These are phyloP conservation scores for Dascyllus trimaculatus DNA, from an alignment of 2,113 vertebrate genomes.

Conservation along the genomic window DNA sequence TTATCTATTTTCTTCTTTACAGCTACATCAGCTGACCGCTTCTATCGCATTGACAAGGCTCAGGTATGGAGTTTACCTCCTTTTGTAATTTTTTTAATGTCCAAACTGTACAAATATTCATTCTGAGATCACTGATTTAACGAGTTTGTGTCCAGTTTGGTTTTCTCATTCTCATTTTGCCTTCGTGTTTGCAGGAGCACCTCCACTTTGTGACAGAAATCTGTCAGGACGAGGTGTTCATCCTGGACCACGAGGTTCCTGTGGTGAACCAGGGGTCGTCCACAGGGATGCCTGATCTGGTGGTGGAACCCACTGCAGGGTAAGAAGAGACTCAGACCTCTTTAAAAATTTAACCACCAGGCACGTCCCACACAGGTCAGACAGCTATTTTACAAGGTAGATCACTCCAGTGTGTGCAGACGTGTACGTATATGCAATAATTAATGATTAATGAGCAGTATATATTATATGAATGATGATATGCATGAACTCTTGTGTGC, in stretches of 20 bases:
- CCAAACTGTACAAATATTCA: too few relatives aligned
- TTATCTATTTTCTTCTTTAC: slow-evolving; percentile 43
- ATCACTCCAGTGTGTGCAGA: neutral
- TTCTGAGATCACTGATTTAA: neutral
- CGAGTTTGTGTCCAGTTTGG: neutral
- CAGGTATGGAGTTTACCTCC: slow-evolving; percentile 73
- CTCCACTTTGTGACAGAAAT: slow-evolving; percentile 99
- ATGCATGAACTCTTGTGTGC: too few relatives aligned
- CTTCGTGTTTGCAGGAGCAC: slow-evolving; percentile 88
- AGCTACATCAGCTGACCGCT: slow-evolving; percentile 98
- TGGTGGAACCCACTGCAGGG: slow-evolving; percentile 92
- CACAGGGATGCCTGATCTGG: slow-evolving; percentile 94
- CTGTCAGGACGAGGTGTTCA: slow-evolving; percentile 97
- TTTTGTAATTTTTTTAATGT: neutral
- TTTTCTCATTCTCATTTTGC: neutral
- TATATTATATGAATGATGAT: too few relatives aligned
- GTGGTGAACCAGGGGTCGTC: slow-evolving; percentile 82
- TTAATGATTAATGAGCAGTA: too few relatives aligned
- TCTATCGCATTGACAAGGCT: slow-evolving; percentile 98
- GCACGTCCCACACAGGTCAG: neutral
- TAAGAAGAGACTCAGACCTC: neutral
- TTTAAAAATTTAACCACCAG: neutral
- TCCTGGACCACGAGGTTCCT: slow-evolving; percentile 92
- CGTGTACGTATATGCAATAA: neutral
- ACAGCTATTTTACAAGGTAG: neutral